These are phyloP conservation scores for Delphinapterus leucas DNA, from an alignment of 2,113 vertebrate genomes.

Conservation along the genomic window DNA sequence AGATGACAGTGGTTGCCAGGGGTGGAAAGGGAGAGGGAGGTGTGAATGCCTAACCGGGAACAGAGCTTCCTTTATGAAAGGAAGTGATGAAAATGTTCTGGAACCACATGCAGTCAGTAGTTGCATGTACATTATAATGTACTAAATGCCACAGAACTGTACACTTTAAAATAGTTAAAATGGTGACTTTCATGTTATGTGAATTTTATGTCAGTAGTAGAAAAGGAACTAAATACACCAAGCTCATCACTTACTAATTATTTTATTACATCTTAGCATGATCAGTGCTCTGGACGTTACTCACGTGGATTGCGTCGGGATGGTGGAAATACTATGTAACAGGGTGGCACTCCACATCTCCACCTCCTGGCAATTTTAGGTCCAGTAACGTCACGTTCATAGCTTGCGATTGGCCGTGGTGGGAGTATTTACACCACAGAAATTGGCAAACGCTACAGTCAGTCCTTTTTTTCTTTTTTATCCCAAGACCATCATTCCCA, in stretches of 20 bases:
- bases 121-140: too few species aligned
- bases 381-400: not conserved
- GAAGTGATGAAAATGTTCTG: not conserved
- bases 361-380: too few species aligned
- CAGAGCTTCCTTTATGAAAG: not conserved
- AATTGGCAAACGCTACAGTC: not conserved
- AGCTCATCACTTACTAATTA: not conserved
- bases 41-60: accelerated
- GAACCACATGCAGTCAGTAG: too few species aligned
- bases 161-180: not conserved
- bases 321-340: accelerated
- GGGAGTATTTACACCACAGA: not conserved
- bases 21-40: not conserved
- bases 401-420: not conserved
- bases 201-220: not conserved
- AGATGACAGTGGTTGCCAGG: not conserved
- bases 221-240: not conserved
- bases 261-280: not conserved
- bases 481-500: not conserved
- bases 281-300: not conserved
- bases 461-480: not conserved
- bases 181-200: not conserved
- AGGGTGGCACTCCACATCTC: accelerated
- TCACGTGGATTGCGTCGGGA: accelerated
- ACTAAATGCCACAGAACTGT: too few species aligned